Conservation (phyloP, 2,797 vertebrate genomes). For the Xenentodon cancila region DNA sequence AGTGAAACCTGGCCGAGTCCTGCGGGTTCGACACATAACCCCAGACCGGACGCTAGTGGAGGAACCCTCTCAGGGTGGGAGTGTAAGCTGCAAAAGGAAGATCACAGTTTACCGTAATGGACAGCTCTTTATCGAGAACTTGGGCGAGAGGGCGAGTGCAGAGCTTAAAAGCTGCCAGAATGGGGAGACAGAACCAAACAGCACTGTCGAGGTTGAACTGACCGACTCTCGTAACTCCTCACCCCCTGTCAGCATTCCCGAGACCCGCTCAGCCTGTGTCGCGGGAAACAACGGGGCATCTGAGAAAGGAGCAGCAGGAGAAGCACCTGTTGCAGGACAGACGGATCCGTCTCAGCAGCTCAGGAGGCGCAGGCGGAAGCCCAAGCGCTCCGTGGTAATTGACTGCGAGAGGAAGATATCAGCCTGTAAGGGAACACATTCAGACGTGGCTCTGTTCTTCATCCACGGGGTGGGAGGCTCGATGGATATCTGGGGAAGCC, state of each 20-base stretch:
- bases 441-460: conserved; percentile 94
- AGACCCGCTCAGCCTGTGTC: conserved; percentile 29
- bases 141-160: conserved; percentile 80
- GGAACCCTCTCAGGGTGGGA: conserved; percentile 68
- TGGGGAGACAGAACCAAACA: conserved; percentile 66
- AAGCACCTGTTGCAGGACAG: conserved; percentile 20
- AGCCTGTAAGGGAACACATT: conserved; percentile 89
- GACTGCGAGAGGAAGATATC: conserved; percentile 92
- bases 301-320: conserved; percentile 37
- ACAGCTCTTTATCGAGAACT: conserved; percentile 93
- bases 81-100: conserved; percentile 89
- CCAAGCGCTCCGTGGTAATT: conserved; percentile 90
- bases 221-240: conserved; percentile 61
- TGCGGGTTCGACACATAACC: conserved; percentile 87
- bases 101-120: conserved; percentile 94
- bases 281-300: conserved; percentile 40
- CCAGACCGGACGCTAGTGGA: conserved; percentile 73
- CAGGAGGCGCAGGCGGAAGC: conserved; percentile 81
- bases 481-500: conserved; percentile 94
- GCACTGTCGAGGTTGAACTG: conserved; percentile 83
- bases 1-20: conserved; percentile 92
- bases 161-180: conserved; percentile 84
- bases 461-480: conserved; percentile 97
- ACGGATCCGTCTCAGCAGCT: conserved; percentile 59
- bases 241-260: conserved; percentile 14